Conservation (phyloP, 2,113 vertebrate species). For the Anhinga rufa region DNA sequence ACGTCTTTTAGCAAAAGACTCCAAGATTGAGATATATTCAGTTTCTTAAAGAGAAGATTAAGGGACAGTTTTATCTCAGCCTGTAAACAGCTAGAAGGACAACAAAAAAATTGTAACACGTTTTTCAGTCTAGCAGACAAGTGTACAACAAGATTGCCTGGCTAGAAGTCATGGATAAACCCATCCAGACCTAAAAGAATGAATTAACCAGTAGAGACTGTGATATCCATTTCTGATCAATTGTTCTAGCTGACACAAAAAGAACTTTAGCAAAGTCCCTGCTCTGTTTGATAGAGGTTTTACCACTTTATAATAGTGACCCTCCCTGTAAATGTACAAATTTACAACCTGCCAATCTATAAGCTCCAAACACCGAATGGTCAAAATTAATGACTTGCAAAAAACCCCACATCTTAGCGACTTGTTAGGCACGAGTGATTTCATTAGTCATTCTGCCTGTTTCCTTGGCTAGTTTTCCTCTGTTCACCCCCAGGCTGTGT, state of each 20-base stretch:
- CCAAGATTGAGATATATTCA: conserved; percentile 5
- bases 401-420: not conserved
- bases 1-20: conserved; percentile 47
- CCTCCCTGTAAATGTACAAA: not conserved
- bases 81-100: conserved; percentile 24
- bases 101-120: not conserved
- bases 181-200: not conserved
- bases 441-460: not conserved
- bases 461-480: not conserved
- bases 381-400: not conserved
- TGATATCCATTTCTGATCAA: not conserved
- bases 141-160: not conserved
- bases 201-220: not conserved
- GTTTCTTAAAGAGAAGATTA: not conserved
- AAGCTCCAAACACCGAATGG: not conserved
- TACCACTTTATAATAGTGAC: not conserved
- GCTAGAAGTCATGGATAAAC: not conserved
- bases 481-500: not conserved
- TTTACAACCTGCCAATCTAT: not conserved
- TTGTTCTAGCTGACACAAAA: not conserved
- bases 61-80: conserved; percentile 29
- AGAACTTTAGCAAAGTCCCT: not conserved
- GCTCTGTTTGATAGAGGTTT: not conserved
- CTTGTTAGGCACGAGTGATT: rapidly evolving
- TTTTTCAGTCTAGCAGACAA: conserved; percentile 12